These are phyloP conservation scores for Alethe diademata DNA, from an alignment of 2,113 vertebrate genomes.

Conservation along the genomic window DNA sequence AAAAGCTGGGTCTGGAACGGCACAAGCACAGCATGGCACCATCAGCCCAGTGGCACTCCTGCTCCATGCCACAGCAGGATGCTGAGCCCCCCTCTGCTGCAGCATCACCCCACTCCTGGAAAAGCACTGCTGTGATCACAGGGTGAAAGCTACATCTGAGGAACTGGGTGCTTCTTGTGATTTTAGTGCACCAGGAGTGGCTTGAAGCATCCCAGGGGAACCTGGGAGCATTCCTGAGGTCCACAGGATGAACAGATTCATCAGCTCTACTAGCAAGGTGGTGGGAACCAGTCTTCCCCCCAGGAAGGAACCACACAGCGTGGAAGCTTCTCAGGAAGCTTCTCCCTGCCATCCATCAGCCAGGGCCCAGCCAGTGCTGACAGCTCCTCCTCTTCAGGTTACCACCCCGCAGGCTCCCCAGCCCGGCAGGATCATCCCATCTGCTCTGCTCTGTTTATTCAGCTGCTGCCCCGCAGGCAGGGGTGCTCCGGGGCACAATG, in stretches of 20 bases:
- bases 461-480: slow-evolving; percentile 35
- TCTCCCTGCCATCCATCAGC: slow-evolving; percentile 51
- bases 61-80: rapidly evolving
- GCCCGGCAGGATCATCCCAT: slow-evolving; percentile 27
- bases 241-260: not conserved
- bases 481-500: slow-evolving; percentile 31
- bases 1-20: slow-evolving; percentile 88
- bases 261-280: not conserved
- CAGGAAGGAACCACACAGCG: slow-evolving; percentile 4
- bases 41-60: not conserved
- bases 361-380: not conserved
- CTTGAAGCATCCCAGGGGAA: not conserved
- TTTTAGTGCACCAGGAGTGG: not conserved
- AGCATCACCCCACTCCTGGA: not conserved
- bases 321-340: slow-evolving; percentile 42
- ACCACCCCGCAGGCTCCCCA: not conserved
- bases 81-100: not conserved
- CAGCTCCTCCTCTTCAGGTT: slow-evolving; percentile 55
- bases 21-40: rapidly evolving
- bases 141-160: not conserved
- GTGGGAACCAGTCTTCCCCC: not conserved
- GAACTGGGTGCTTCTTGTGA: not conserved
- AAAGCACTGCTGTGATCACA: not conserved
- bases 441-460: slow-evolving; percentile 63
- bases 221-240: not conserved